These are phyloP conservation scores for Erebia epiphron DNA, from an alignment of 2,888 invertebrate species.

Conservation along the genomic window DNA sequence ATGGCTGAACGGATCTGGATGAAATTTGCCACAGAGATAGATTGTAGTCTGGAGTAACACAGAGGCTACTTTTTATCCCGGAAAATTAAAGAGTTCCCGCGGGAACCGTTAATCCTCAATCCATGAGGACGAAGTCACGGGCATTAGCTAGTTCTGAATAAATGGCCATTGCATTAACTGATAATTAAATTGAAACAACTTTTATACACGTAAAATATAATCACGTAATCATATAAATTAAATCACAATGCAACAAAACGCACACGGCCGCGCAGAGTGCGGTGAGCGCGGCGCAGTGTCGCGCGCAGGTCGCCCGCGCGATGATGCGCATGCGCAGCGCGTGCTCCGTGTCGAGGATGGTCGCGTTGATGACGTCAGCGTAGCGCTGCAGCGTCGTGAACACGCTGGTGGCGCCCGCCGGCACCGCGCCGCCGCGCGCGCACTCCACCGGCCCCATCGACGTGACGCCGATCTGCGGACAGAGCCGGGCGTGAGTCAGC, in stretches of 20 bases:
- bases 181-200: background rate
- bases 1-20: too few relatives aligned
- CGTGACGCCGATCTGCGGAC: constrained; percentile 52
- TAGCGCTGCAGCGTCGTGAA: constrained; percentile 64
- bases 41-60: too few relatives aligned
- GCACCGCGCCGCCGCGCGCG: constrained; percentile 40
- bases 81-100: too few relatives aligned
- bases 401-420: constrained; percentile 59
- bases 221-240: background rate
- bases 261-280: background rate
- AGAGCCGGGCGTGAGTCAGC: background rate
- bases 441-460: constrained; percentile 69
- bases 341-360: constrained; percentile 55
- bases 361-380: constrained; percentile 59
- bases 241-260: background rate
- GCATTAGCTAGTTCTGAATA: too few relatives aligned
- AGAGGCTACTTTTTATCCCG: too few relatives aligned
- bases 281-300: background rate
- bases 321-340: constrained; percentile 50
- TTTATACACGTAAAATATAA: background rate
- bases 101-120: too few relatives aligned
- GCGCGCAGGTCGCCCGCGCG: constrained; percentile 9
- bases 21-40: too few relatives aligned
- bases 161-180: too few relatives aligned
- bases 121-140: too few relatives aligned